phyloP scores from a whole-genome alignment of 2,888 invertebrate species.

The Caenorhabditis zanzibari region DNA sequence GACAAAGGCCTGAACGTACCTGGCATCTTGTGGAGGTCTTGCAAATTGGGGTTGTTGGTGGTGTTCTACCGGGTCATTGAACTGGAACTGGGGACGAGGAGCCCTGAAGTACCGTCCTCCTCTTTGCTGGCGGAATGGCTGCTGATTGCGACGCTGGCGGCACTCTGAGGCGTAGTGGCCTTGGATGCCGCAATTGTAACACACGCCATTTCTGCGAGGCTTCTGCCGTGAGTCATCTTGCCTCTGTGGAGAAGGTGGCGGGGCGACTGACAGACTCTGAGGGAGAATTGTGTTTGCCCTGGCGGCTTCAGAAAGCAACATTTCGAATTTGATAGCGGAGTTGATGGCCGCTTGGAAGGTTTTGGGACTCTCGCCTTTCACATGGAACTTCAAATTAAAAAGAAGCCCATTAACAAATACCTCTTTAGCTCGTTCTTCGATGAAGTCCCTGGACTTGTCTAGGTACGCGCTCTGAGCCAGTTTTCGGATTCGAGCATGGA shows the following conservation, averaged over 20 bases:
- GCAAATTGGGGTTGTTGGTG: background rate
- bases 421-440: constrained; percentile 14
- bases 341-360: background rate
- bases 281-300: background rate
- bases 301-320: background rate
- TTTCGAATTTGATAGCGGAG: constrained; percentile 10
- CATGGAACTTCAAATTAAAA: background rate
- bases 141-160: background rate
- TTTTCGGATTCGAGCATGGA: background rate
- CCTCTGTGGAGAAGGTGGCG: background rate
- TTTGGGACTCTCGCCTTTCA: background rate
- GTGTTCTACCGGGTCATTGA: background rate
- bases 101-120: too few relatives aligned
- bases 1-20: background rate
- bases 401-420: constrained; percentile 2
- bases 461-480: constrained; percentile 12
- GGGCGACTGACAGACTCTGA: background rate
- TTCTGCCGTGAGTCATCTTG: background rate
- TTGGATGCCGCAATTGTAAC: background rate
- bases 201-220: background rate
- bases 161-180: constrained; percentile 18
- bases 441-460: background rate
- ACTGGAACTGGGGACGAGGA: background rate
- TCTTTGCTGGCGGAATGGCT: background rate
- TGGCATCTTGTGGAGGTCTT: too few relatives aligned